phyloP scores from a whole-genome alignment of 1,140 invertebrate species.

The Drusus annulatus region DNA sequence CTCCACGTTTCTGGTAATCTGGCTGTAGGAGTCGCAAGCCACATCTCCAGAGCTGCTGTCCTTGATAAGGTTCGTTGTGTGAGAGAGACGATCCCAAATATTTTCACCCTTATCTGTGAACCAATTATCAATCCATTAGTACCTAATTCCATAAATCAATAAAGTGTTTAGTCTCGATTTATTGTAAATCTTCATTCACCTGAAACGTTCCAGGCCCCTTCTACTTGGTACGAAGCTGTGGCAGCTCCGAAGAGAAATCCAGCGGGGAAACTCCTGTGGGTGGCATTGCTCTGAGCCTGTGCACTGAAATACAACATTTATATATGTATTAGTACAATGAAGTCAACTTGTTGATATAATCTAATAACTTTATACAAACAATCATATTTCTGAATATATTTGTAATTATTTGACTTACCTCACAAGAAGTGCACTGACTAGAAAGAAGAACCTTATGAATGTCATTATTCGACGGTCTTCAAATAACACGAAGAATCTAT shows the following conservation, averaged over 20 bases:
- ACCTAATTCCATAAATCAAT: too few species aligned
- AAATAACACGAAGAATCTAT: neutral
- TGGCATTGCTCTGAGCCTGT: slow-evolving; percentile 38
- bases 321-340: neutral
- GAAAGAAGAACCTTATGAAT: neutral
- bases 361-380: too few species aligned
- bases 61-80: slow-evolving; percentile 64
- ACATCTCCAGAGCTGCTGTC: slow-evolving; percentile 68
- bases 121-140: too few species aligned
- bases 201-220: slow-evolving; percentile 76
- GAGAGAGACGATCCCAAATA: slow-evolving; percentile 69
- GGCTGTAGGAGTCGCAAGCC: slow-evolving; percentile 65
- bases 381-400: neutral
- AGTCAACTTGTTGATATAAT: neutral
- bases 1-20: slow-evolving; percentile 65
- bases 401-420: too few species aligned
- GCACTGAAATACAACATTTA: slow-evolving; percentile 1
- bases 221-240: slow-evolving; percentile 76
- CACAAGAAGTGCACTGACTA: too few species aligned
- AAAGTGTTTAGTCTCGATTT: too few species aligned
- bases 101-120: slow-evolving; percentile 65
- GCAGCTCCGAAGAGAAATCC: slow-evolving; percentile 74
- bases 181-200: slow-evolving; percentile 62
- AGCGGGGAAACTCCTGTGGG: slow-evolving; percentile 67
- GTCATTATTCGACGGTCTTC: neutral